These are phyloP conservation scores for Drosophila suzukii DNA, from an alignment of 1,140 invertebrate genomes.

Conservation along the genomic window DNA sequence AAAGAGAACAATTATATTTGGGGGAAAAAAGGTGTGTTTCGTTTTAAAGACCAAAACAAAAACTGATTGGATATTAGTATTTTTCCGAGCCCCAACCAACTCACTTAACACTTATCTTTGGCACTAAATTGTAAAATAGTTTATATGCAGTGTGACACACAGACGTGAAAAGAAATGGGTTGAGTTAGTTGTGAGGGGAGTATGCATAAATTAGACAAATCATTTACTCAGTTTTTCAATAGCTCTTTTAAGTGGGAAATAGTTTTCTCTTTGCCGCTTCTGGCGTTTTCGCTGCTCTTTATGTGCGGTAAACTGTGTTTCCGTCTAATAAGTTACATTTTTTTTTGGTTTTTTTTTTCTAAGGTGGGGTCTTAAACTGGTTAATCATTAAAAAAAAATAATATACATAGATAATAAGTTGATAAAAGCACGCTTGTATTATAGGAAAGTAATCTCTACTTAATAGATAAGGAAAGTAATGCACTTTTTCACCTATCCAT, in stretches of 20 bases:
- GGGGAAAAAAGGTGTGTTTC: background rate
- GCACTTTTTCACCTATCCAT: background rate
- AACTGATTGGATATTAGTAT: background rate
- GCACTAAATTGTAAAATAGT: conserved; percentile 7
- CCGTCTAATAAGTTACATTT: background rate
- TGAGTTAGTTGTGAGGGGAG: background rate
- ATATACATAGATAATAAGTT: too few relatives aligned
- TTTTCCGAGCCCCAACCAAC: background rate
- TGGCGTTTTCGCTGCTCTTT: background rate
- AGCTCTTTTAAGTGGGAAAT: conserved; percentile 4
- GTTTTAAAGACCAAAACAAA: background rate
- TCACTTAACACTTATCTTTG: conserved; percentile 4
- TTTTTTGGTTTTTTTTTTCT: background rate
- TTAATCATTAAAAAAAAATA: too few relatives aligned
- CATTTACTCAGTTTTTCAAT: conserved; percentile 20
- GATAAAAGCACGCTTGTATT: too few relatives aligned
- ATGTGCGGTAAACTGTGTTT: background rate
- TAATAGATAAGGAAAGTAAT: background rate
- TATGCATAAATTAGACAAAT: conserved; percentile 56
- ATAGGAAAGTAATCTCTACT: too few relatives aligned
- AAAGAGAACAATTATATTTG: too few relatives aligned
- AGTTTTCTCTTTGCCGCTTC: background rate
- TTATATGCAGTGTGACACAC: conserved; percentile 1
- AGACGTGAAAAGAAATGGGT: background rate
- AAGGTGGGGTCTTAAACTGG: too few relatives aligned